These are phyloP conservation scores for Pediacus dermestoides DNA, from an alignment of 2,888 invertebrate genomes.

Conservation along the genomic window DNA sequence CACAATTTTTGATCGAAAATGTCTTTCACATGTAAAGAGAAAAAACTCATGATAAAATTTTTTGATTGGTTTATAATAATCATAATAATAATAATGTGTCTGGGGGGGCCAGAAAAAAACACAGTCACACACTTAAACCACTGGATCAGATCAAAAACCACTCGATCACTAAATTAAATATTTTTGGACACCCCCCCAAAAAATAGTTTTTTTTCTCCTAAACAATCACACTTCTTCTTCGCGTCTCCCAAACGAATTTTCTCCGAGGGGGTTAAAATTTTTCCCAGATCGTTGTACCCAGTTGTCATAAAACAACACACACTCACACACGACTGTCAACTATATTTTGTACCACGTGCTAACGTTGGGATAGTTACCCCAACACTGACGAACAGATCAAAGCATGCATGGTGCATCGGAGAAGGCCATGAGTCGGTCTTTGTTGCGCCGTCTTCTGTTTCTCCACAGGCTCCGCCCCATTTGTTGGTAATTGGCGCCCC, in stretches of 20 bases:
- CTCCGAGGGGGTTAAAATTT: not conserved
- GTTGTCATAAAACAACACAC: slow-evolving; percentile 2
- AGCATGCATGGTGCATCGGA: slow-evolving; percentile 58
- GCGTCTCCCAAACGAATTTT: not conserved
- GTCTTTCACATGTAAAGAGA: too few species aligned
- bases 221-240: too few species aligned
- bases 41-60: slow-evolving; percentile 19
- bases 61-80: slow-evolving; percentile 10
- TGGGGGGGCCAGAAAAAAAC: too few species aligned
- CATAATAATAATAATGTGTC: too few species aligned
- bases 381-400: slow-evolving; percentile 47
- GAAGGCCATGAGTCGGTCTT: slow-evolving; percentile 40
- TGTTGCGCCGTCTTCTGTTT: slow-evolving; percentile 46
- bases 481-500: slow-evolving; percentile 51
- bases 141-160: too few species aligned
- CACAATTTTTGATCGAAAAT: slow-evolving; percentile 35
- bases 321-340: slow-evolving; percentile 14
- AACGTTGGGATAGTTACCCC: slow-evolving; percentile 58
- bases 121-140: too few species aligned
- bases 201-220: too few species aligned
- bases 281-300: not conserved
- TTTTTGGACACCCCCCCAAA: too few species aligned
- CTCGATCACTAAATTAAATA: too few species aligned
- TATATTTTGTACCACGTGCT: slow-evolving; percentile 50
- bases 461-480: slow-evolving; percentile 62